phyloP scores from a whole-genome alignment of 2,888 invertebrate genomes.

The Clitarchus hookeri region DNA sequence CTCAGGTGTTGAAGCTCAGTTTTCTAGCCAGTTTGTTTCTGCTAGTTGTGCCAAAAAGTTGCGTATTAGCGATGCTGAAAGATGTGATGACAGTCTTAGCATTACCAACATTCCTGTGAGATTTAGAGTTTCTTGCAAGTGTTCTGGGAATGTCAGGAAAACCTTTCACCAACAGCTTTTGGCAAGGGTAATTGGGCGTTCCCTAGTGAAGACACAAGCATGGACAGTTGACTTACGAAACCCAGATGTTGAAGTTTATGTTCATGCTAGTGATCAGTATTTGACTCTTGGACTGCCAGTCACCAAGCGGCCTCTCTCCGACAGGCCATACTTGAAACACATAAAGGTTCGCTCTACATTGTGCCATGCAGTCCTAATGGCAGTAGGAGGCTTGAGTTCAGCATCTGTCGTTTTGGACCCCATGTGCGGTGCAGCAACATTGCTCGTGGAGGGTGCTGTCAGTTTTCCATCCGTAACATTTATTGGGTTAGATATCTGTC shows the following conservation, averaged over 20 bases:
- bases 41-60: neutral
- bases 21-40: neutral
- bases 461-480: constrained; percentile 22
- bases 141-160: constrained; percentile 26
- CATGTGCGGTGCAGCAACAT: constrained; percentile 31
- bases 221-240: constrained; percentile 30
- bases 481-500: constrained; percentile 26
- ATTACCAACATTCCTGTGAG: neutral
- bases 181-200: constrained; percentile 21
- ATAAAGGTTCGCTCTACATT: constrained; percentile 27
- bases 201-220: neutral
- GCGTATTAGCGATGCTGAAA: neutral
- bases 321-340: constrained; percentile 27
- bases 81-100: neutral
- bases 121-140: constrained; percentile 30
- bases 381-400: neutral
- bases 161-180: neutral
- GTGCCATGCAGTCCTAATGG: constrained; percentile 28
- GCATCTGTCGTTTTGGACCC: constrained; percentile 25
- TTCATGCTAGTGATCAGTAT: constrained; percentile 29
- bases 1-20: neutral
- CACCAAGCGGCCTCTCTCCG: constrained; percentile 17
- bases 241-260: constrained; percentile 28
- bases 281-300: constrained; percentile 27
- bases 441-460: constrained; percentile 27